These are phyloP conservation scores for Sakesphorus luctuosus DNA, from an alignment of 2,113 vertebrate species.

Conservation along the genomic window DNA sequence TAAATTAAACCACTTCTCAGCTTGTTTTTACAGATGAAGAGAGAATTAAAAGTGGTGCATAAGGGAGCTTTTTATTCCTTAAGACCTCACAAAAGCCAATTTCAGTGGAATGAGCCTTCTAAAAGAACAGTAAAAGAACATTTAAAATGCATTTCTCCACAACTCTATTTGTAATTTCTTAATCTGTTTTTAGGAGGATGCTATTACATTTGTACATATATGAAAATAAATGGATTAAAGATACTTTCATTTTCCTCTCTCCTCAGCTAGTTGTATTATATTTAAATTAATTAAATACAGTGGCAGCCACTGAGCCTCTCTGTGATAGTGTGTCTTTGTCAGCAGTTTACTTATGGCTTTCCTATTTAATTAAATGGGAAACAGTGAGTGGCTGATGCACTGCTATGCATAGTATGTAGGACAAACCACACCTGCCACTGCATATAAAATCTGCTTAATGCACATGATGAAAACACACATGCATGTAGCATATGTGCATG, in stretches of 20 bases:
- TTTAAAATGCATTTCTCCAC: constrained; percentile 8
- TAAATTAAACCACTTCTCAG: constrained; percentile 58
- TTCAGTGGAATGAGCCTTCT: constrained; percentile 24
- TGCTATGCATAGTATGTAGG: constrained; percentile 23
- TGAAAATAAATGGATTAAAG: constrained; percentile 55
- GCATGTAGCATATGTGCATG: neutral
- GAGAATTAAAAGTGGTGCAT: constrained; percentile 52
- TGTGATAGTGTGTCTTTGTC: constrained; percentile 40
- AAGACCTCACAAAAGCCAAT: constrained; percentile 53
- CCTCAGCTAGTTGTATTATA: constrained; percentile 5
- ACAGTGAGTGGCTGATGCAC: neutral
- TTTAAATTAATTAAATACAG: constrained; percentile 57
- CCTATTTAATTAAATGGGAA: constrained; percentile 61
- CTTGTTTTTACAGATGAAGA: constrained; percentile 63
- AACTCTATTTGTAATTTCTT: constrained; percentile 10
- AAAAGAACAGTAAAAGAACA: constrained; percentile 13
- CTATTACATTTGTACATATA: constrained; percentile 22
- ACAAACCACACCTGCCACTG: constrained; percentile 10
- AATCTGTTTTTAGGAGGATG: constrained; percentile 31
- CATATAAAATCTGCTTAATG: constrained; percentile 4
- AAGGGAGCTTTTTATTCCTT: constrained; percentile 43
- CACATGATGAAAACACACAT: neutral
- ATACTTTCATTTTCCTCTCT: neutral
- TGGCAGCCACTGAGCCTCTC: constrained; percentile 14
- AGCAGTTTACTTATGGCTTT: constrained; percentile 48